Evolutionary conservation across 2,888 invertebrate species (phyloP).

Genomic region (Ochlodes sylvanus): DNA sequence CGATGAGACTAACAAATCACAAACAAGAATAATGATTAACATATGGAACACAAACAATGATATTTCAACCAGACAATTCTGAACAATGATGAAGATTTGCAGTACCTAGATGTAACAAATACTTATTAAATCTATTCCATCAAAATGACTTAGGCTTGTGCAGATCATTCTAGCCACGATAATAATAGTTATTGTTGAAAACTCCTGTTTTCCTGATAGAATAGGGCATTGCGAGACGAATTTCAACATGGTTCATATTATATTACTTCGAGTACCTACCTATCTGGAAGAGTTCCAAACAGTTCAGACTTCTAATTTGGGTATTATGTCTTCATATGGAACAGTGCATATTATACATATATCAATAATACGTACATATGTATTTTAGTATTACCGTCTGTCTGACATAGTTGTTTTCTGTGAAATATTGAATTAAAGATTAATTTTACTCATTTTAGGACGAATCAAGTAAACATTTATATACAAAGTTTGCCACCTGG

Average conservation of each 20-base stretch:
- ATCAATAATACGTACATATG: not conserved
- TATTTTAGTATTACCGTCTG: not conserved
- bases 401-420: not conserved
- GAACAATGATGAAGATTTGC: too few relatives aligned
- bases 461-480: constrained; percentile 68
- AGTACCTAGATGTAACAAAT: too few relatives aligned
- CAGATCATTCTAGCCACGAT: not conserved
- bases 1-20: too few relatives aligned
- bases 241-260: constrained; percentile 13
- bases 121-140: too few relatives aligned
- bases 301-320: constrained; percentile 23
- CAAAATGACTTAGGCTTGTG: too few relatives aligned
- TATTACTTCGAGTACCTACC: constrained; percentile 1
- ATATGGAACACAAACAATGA: too few relatives aligned
- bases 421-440: not conserved
- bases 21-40: too few relatives aligned
- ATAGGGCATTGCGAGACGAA: constrained; percentile 19
- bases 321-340: constrained; percentile 16
- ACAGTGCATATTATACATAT: not conserved
- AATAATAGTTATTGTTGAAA: constrained; percentile 14
- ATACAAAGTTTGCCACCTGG: constrained; percentile 58
- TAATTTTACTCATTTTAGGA: constrained; percentile 56
- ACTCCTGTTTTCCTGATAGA: constrained; percentile 10
- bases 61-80: too few relatives aligned
- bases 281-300: constrained; percentile 20